Conservation (phyloP, 2,113 vertebrate species). For the Labeo catla region DNA sequence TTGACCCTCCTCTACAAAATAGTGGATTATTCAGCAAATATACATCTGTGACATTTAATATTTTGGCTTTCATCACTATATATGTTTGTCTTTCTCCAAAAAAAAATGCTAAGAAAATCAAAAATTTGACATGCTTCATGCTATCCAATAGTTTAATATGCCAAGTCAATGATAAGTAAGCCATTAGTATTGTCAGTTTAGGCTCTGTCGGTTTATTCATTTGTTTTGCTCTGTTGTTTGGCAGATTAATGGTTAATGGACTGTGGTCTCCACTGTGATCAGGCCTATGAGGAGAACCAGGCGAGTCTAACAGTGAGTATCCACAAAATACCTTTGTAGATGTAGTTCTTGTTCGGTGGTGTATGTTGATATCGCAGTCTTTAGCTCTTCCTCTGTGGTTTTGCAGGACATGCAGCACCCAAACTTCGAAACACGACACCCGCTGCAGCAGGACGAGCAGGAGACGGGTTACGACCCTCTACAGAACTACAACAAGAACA, state of each 20-base stretch:
- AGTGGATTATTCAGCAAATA: too few species aligned
- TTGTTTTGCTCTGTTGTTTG: slow-evolving; percentile 32
- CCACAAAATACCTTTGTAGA: background rate
- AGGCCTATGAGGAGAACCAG: slow-evolving; percentile 19
- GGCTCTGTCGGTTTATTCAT: background rate
- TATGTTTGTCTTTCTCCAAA: too few species aligned
- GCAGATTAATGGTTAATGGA: slow-evolving; percentile 33
- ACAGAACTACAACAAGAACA: slow-evolving; percentile 81
- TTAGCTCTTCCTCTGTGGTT: background rate
- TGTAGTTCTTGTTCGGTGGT: background rate
- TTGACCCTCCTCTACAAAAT: too few species aligned
- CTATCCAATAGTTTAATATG: background rate
- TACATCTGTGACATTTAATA: too few species aligned
- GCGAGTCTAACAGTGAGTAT: slow-evolving; percentile 34
- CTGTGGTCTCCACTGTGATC: slow-evolving; percentile 21
- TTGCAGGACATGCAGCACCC: slow-evolving; percentile 89
- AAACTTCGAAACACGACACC: slow-evolving; percentile 87
- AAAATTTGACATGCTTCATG: background rate
- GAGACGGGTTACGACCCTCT: slow-evolving; percentile 94
- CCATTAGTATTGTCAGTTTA: background rate
- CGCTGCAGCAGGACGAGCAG: slow-evolving; percentile 92
- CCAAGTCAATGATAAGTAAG: background rate
- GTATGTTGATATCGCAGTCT: background rate
- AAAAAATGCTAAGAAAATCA: too few species aligned
- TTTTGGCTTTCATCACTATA: too few species aligned